Base-by-base conservation (phyloP, 2,888 invertebrate genomes). In the Leptura quadrifasciata region DNA sequence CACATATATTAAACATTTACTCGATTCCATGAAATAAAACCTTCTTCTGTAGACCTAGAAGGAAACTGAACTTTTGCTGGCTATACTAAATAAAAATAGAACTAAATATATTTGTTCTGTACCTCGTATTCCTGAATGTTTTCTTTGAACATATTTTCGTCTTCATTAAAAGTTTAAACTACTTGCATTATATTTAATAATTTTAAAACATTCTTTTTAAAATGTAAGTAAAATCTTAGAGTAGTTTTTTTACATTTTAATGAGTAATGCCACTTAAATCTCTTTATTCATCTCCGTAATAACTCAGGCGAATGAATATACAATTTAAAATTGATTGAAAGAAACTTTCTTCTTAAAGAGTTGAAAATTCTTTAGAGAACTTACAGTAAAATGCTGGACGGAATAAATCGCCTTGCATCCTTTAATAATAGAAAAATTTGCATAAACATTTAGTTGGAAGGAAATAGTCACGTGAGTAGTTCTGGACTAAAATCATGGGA, bases 251-350 rank as follows among this genome's bases (percentile, higher is more conserved):
- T n/a, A n/a, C 5, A n/a, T 47, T 47, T 47, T 47, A 47, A 47
- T 47, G 47, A 47, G 47, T 47, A 47, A 47, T 47, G 47, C 47
- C n/a, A 47, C 47, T 47, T 47, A 47, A 47, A 47, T 47, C n/a
- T 4, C n/a, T 47, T 15, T 47, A 47, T 47, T 47, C 47, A 5
- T 47, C 47, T 47, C 2, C n/a, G 6, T n/a, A 47, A 47, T 47
- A 15, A 47, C 47, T 47, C 47, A n/a, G 47, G 47, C 47, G 47
- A 47, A 47, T n/a, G n/a, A 47, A n/a, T n/a, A n/a, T n/a, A 47
- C n/a, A 47, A 47, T 47, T 47, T 47, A n/a, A 47, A n/a, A 47
- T 47, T 47, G 47, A 47, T n/a, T n/a, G 47, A 47, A n/a, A n/a
- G 1, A 47, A 47, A 47, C 2, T 47, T 47, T 47, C 1, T 12